phyloP scores from a whole-genome alignment of 2,797 vertebrate genomes.

The Pipistrellus nathusii region DNA sequence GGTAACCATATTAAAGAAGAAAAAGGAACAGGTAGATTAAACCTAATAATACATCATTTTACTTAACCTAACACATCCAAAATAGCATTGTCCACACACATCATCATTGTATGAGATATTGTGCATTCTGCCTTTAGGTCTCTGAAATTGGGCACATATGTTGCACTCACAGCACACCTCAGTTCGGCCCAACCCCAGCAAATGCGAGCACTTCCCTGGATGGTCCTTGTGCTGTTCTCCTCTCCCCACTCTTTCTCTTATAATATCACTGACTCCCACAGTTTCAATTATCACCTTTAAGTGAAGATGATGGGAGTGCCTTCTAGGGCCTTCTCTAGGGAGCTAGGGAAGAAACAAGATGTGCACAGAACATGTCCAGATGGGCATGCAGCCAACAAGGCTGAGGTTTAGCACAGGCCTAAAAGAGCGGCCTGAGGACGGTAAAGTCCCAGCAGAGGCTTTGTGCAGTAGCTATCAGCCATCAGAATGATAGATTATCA shows the following conservation, averaged over 20 bases:
- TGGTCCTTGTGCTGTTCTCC: neutral
- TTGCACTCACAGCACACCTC: neutral
- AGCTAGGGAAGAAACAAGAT: neutral
- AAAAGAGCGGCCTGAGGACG: neutral
- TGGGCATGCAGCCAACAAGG: neutral
- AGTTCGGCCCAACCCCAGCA: neutral
- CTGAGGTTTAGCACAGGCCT: neutral
- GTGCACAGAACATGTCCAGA: neutral
- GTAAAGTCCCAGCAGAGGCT: neutral
- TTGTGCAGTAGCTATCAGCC: neutral
- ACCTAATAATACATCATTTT: slow-evolving; percentile 16
- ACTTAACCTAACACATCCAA: neutral
- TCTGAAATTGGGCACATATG: neutral
- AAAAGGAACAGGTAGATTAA: neutral
- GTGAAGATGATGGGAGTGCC: neutral
- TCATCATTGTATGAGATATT: neutral
- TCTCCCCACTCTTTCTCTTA: neutral
- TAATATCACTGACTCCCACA: neutral
- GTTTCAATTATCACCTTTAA: neutral
- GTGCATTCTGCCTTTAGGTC: neutral
- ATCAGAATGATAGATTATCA: neutral
- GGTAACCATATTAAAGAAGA: neutral
- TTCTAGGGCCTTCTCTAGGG: neutral
- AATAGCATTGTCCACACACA: neutral
- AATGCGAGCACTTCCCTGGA: neutral